These are phyloP conservation scores for Dendrocincla tyrannina DNA, from an alignment of 2,797 vertebrate species.

Conservation along the genomic window DNA sequence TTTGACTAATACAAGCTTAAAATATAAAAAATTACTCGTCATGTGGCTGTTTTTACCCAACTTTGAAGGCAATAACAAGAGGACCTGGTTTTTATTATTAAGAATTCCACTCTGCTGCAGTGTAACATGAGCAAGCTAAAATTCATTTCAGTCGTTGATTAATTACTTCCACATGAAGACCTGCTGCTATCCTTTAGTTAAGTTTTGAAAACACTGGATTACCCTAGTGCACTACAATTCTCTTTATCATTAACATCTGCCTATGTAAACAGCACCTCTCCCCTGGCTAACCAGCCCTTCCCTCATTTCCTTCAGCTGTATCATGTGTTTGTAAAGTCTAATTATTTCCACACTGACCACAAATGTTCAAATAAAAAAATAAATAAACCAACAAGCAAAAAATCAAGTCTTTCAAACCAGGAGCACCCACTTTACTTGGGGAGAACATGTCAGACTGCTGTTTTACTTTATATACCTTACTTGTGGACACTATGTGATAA, in stretches of 20 bases:
- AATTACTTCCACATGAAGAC: background rate
- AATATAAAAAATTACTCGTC: background rate
- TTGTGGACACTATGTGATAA: background rate
- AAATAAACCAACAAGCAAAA: background rate
- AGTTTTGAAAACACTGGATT: background rate
- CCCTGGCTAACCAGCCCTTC: background rate
- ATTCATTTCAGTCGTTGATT: background rate
- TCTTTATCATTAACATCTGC: background rate
- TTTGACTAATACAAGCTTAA: background rate
- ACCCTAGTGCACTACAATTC: background rate
- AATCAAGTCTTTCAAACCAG: background rate
- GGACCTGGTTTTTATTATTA: background rate
- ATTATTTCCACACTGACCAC: background rate
- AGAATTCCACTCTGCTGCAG: background rate
- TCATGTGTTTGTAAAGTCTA: background rate
- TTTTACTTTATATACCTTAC: background rate
- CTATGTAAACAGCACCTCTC: background rate
- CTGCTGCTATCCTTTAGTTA: background rate
- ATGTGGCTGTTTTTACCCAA: background rate
- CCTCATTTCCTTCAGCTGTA: background rate
- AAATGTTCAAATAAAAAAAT: background rate
- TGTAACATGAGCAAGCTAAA: background rate
- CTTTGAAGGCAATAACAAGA: background rate
- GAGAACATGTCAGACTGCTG: background rate
- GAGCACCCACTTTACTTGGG: background rate